Evolutionary conservation across 1,140 invertebrate genomes (phyloP).

Genomic region (Pissodes strobi): DNA sequence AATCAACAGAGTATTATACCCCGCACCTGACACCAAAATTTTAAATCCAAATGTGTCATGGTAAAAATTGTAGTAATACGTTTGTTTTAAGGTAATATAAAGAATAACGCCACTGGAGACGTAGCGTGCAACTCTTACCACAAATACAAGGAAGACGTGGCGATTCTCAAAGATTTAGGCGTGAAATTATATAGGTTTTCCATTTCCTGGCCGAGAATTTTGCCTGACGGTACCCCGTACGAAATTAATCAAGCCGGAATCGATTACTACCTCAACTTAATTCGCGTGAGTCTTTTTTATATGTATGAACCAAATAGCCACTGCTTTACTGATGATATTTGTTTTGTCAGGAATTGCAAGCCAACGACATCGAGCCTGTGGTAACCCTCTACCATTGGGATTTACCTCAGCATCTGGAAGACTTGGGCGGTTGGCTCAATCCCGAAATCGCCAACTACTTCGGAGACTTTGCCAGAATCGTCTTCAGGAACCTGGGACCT

Average conservation of each 20-base stretch:
- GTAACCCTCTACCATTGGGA: constrained; percentile 59
- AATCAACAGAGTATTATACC: not conserved
- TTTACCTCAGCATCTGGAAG: constrained; percentile 52
- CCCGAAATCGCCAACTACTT: constrained; percentile 49
- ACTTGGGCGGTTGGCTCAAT: constrained; percentile 61
- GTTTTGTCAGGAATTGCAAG: constrained; percentile 52
- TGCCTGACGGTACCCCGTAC: constrained; percentile 50
- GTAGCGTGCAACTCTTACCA: constrained; percentile 45
- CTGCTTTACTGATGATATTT: not conserved
- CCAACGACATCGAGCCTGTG: constrained; percentile 58
- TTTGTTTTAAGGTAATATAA: constrained; percentile 2
- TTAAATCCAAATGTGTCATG: not conserved
- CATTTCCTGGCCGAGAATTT: constrained; percentile 62
- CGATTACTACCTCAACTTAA: constrained; percentile 67
- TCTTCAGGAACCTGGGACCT: constrained; percentile 41
- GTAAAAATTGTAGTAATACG: not conserved
- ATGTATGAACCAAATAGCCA: not conserved
- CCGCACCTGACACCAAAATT: too few relatives aligned
- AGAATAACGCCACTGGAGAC: constrained; percentile 23
- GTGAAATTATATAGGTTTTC: constrained; percentile 63
- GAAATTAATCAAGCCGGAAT: constrained; percentile 64
- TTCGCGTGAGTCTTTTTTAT: constrained; percentile 44
- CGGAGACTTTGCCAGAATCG: constrained; percentile 49
- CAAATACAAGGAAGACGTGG: constrained; percentile 61
- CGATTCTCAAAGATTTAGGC: constrained; percentile 56